Percentiles rank a stretch among this genome's conserved stretches.
These are phyloP conservation scores for Mirza zaza DNA, from an alignment of 2,113 vertebrate genomes.

Conservation along the genomic window DNA sequence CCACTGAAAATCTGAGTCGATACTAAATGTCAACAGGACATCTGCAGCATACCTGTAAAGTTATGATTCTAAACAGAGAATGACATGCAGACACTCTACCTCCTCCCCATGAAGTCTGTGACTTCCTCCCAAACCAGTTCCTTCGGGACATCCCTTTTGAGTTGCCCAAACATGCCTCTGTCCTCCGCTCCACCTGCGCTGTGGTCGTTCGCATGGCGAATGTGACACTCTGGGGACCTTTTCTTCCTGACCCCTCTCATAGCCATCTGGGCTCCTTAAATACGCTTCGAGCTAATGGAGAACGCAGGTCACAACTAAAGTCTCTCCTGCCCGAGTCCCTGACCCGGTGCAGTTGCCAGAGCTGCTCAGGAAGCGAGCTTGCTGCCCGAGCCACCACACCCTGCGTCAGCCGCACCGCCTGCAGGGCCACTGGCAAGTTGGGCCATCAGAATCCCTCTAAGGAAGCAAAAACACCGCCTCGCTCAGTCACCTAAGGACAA, in stretches of 20 bases:
- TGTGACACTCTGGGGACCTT: neutral
- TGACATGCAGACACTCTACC: neutral
- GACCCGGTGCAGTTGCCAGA: neutral
- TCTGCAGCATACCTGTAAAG: too few species aligned
- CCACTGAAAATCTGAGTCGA: neutral
- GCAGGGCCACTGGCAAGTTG: neutral
- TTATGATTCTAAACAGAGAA: neutral
- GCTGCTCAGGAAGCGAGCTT: neutral
- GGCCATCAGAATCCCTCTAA: neutral
- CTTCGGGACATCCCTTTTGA: neutral
- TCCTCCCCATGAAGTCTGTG: neutral
- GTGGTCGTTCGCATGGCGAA: neutral
- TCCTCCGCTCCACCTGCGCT: rapidly evolving
- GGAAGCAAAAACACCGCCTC: neutral
- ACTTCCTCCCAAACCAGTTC: neutral
- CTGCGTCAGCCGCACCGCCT: neutral
- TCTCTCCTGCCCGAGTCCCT: neutral
- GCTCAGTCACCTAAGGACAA: neutral
- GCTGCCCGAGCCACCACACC: neutral
- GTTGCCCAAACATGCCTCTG: neutral
- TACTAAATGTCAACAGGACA: neutral
- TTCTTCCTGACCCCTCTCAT: neutral
- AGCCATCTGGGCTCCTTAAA: too few species aligned
- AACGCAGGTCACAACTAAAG: neutral
- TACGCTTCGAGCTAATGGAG: neutral